Base-by-base conservation (phyloP, 2,888 invertebrate species). In the Theretra japonica region DNA sequence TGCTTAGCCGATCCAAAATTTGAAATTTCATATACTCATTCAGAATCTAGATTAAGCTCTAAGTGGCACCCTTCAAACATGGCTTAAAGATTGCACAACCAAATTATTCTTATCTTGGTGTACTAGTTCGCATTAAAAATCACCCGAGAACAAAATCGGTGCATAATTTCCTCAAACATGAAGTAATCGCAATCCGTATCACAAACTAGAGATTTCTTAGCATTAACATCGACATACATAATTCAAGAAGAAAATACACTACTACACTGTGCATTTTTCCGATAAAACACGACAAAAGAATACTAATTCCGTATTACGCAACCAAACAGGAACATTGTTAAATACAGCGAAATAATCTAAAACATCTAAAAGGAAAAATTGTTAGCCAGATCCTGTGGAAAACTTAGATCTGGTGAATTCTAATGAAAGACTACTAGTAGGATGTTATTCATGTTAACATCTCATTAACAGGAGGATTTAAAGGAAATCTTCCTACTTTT, bases 281-380 rank as follows among this genome's bases (percentile, higher is more conserved):
- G 6, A 28, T 28, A 59, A 41, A 65, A n/a, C 15, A 65, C 65
- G 41, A 65, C 23, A 65, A 23, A 65, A 48, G 65, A 65, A 65
- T 65, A 48, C 25, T 48, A 48, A 48, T 48, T 7, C n/a, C 25
- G 59, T 28, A 60, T 48, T 48, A 48, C 65, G 17, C 23, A 41
- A 65, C 23, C 7, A n/a, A 65, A 41, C 48, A 1, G 4, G 19
- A 7, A 41, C 23, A 21, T 65, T 21, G 15, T 41, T 33, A 41
- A 65, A 65, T 41, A 33, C 60, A 33, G 0, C 11, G 7, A n/a
- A 60, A 48, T 48, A 4, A 48, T 11, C 62, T 62, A 41, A 62
- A 21, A 6, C 28, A 19, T 41, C 48, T 65, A 65, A 58, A 53
- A n/a, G 48, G 41, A 65, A 48, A 41, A 17, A 23, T 21, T 48